A percentile compares a stretch with the other conserved stretches of the same genome.
Conservation (phyloP, 2,888 invertebrate species). For the Dicyrtomina minuta region DNA sequence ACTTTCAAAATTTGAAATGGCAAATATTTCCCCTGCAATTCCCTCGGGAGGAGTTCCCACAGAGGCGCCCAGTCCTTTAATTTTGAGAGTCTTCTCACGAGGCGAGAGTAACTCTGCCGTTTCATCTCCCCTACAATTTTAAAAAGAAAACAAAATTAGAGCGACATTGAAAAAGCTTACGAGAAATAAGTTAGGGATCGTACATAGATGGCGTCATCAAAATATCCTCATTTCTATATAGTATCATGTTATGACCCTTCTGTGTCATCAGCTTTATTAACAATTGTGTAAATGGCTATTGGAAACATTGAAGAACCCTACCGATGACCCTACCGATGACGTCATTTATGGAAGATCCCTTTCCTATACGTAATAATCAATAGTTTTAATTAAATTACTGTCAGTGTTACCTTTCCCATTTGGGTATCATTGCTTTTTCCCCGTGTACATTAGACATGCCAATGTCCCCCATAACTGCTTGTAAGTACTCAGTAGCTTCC, state of each 20-base stretch:
- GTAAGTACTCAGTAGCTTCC: constrained; percentile 58
- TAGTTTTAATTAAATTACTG: not conserved
- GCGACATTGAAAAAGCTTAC: no score
- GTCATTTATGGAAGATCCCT: no score
- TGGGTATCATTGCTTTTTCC: constrained; percentile 8
- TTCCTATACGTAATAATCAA: no score
- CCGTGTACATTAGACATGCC: constrained; percentile 10
- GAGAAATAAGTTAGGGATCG: no score
- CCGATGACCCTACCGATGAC: no score
- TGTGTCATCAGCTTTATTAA: no score
- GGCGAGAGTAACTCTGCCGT: constrained; percentile 56
- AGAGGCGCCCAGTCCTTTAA: constrained; percentile 43
- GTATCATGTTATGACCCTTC: no score
- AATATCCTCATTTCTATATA: no score
- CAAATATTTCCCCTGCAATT: constrained; percentile 46
- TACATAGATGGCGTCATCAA: no score
- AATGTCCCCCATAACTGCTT: constrained; percentile 49
- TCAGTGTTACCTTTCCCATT: constrained; percentile 19
- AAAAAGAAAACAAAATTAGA: not conserved
- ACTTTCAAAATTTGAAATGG: constrained; percentile 44
- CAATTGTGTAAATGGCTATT: no score
- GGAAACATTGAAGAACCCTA: no score
- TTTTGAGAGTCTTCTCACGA: constrained; percentile 46
- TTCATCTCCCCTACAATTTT: constrained; percentile 55
- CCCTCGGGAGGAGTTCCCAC: constrained; percentile 46